Conservation (phyloP, 2,888 invertebrate species). For the Acheta domesticus region DNA sequence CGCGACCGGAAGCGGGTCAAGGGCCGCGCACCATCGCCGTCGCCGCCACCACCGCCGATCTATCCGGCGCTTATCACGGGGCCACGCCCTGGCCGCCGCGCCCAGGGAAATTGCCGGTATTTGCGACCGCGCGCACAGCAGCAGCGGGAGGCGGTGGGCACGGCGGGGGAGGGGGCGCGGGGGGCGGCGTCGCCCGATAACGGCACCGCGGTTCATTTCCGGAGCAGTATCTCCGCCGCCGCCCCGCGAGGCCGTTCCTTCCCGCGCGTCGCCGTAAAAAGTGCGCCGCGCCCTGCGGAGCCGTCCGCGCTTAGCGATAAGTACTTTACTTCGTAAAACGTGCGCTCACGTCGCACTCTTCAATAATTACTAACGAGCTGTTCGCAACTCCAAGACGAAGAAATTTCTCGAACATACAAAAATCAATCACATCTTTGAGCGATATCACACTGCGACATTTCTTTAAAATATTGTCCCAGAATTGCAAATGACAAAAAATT, state of each 20-base stretch:
- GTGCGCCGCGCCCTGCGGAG: neutral
- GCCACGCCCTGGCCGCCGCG: constrained; percentile 8
- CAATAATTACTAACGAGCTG: too few relatives aligned
- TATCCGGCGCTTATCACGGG: neutral
- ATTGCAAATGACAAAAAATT: too few relatives aligned
- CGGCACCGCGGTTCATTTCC: neutral
- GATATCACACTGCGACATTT: too few relatives aligned
- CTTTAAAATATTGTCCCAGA: too few relatives aligned
- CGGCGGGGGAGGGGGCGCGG: neutral
- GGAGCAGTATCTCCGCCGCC: neutral
- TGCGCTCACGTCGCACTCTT: too few relatives aligned
- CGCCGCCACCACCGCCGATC: neutral
- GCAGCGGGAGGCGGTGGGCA: neutral
- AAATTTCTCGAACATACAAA: too few relatives aligned
- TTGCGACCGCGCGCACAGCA: neutral
- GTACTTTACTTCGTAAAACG: too few relatives aligned
- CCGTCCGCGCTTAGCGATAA: too few relatives aligned
- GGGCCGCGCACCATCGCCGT: neutral
- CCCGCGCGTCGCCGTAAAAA: neutral
- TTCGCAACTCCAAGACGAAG: too few relatives aligned
- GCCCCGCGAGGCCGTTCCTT: neutral
- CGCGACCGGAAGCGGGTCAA: neutral
- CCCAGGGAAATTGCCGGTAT: constrained; percentile 18
- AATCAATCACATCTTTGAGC: too few relatives aligned
- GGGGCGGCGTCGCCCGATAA: neutral